These are phyloP conservation scores for Troides oblongomaculatus DNA, from an alignment of 2,888 invertebrate genomes.

Conservation along the genomic window DNA sequence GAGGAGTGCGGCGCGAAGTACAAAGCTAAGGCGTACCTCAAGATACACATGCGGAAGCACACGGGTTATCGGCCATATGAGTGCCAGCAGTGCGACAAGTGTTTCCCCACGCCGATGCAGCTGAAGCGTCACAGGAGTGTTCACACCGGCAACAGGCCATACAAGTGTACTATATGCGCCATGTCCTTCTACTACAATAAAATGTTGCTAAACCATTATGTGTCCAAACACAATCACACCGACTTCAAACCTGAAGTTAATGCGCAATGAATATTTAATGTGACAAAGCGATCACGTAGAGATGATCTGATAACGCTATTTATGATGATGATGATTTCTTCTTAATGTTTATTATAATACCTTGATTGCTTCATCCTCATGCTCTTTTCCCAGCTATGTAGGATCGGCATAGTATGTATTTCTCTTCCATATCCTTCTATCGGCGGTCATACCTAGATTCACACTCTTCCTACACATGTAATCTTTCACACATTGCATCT, in stretches of 20 bases:
- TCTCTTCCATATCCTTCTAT: too few species aligned
- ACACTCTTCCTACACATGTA: too few species aligned
- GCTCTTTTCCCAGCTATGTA: too few species aligned
- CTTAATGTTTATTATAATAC: too few species aligned
- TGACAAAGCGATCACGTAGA: too few species aligned
- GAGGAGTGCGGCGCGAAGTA: conserved; percentile 47
- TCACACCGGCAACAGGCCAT: conserved; percentile 35
- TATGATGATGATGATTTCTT: too few species aligned
- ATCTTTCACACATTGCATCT: too few species aligned
- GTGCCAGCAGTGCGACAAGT: conserved; percentile 37
- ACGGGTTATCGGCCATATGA: conserved; percentile 40
- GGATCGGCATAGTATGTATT: too few species aligned
- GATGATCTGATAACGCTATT: too few species aligned
- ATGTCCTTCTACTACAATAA: conserved; percentile 40
- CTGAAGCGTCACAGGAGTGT: conserved; percentile 38
- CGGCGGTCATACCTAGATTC: too few species aligned
- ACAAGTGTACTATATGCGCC: conserved; percentile 36
- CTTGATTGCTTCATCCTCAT: too few species aligned
- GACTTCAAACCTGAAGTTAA: background rate
- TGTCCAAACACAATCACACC: conserved; percentile 35
- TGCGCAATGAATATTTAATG: background rate
- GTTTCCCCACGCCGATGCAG: conserved; percentile 35
- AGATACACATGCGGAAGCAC: conserved; percentile 44
- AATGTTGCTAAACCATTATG: conserved; percentile 39
- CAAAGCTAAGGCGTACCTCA: conserved; percentile 47